A percentile compares a stretch with the other conserved stretches of the same genome.
Evolutionary conservation across 2,113 vertebrate genomes (phyloP).

Genomic region (Dunckerocampus dactyliophorus): DNA sequence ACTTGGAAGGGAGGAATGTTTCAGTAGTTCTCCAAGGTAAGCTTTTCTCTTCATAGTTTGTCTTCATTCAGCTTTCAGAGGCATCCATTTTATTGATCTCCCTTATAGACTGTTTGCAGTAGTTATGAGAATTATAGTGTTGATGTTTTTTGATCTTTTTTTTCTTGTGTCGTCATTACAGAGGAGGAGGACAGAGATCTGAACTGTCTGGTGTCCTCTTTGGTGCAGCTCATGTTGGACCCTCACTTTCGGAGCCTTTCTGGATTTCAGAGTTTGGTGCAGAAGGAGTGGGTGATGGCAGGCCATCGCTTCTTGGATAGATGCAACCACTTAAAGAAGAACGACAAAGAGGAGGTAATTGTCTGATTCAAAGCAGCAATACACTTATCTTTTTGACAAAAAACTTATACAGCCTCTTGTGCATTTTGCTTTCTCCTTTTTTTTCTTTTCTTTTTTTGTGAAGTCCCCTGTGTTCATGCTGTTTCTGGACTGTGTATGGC

Average conservation of each 20-base stretch:
- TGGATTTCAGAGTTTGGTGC: constrained; percentile 94
- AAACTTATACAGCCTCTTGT: background rate
- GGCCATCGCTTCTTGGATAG: constrained; percentile 92
- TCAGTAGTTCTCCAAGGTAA: constrained; percentile 92
- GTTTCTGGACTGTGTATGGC: constrained; percentile 95
- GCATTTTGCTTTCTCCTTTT: background rate
- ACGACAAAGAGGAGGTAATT: constrained; percentile 86
- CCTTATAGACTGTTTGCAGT: background rate
- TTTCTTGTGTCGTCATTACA: constrained; percentile 42
- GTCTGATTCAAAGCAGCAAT: background rate
- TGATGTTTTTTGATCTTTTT: background rate
- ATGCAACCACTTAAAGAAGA: constrained; percentile 94
- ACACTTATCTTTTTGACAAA: background rate
- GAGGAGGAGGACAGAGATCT: constrained; percentile 95
- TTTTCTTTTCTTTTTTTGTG: constrained; percentile 21
- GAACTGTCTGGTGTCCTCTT: constrained; percentile 85
- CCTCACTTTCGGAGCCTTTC: constrained; percentile 86
- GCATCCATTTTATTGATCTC: background rate
- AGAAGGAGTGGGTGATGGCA: constrained; percentile 99
- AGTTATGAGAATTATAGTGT: background rate
- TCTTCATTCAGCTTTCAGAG: background rate
- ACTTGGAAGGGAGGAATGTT: constrained; percentile 81
- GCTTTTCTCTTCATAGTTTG: background rate
- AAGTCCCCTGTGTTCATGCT: constrained; percentile 92
- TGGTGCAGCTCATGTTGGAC: constrained; percentile 94